Base-by-base conservation (phyloP, 2,888 invertebrate species). In the Eueremaeus valkanovi region DNA sequence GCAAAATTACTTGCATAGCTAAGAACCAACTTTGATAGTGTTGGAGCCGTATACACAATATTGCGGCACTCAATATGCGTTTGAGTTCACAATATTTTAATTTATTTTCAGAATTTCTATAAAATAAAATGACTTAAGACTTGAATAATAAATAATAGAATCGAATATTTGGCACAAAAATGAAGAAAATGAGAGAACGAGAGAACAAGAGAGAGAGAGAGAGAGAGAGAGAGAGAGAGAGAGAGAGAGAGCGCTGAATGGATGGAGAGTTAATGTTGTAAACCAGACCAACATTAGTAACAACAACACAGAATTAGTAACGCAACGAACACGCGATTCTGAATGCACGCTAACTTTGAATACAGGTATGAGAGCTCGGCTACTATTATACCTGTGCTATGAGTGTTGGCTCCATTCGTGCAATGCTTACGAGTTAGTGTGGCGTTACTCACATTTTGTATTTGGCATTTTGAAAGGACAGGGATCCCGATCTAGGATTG, bases 251-350 rank as follows among this genome's bases (percentile, higher is more conserved):
- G 51, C n/a, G 29, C 29, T 31, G 31, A 58, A 58, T 58, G n/a
- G 36, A 40, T 40, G 36, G 40, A 24, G 31, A 24, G 36, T 40
- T 66, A 66, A 66, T 66, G 66, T 66, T 66, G 21, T 36, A 36
- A 66, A 66, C 40, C 36, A 66, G 66, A 31, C 66, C 66, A 66
- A 66, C 66, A 66, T 66, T 66, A 66, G 66, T 40, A 66, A 66
- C 66, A 66, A 66, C 66, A 66, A 66, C 66, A 66, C 66, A 66
- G 40, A 66, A 66, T 66, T 66, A 66, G 66, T 29, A 66, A 66
- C 36, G 66, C 36, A 66, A 66, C 11, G 40, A 36, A 66, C 66
- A 66, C 66, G 66, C 66, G 31, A 66, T 66, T 1, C 36, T 21
- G 36, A n/a, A n/a, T 40, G 66, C 66, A 66, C 66, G 66, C 66